phyloP scores from a whole-genome alignment of 2,113 vertebrate genomes.

The Atractosteus spatula region DNA sequence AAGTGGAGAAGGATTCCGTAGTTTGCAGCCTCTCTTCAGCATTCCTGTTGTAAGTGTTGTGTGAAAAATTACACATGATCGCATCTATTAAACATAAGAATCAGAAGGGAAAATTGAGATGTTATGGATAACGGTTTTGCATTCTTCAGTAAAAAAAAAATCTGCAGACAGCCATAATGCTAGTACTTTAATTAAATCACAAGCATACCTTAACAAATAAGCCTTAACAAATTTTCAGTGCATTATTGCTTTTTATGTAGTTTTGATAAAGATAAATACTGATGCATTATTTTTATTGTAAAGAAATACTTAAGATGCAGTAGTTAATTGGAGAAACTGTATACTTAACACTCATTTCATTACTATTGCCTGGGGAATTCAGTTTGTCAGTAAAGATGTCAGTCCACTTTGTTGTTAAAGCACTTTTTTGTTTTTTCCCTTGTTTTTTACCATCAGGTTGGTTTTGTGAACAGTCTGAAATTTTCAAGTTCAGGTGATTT shows the following conservation, averaged over 20 bases:
- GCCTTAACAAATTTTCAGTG: neutral
- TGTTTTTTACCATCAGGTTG: conserved; percentile 51
- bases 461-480: conserved; percentile 91
- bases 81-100: no score
- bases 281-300: neutral
- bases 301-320: neutral
- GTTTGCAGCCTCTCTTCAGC: conserved; percentile 74
- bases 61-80: neutral
- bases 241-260: neutral
- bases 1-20: conserved; percentile 76
- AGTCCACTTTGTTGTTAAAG: neutral
- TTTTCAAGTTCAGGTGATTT: conserved; percentile 86
- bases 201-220: no score
- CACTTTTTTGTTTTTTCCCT: neutral
- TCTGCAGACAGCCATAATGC: no score
- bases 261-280: neutral
- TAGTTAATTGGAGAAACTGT: neutral
- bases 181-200: no score
- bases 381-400: neutral
- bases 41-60: conserved; percentile 76
- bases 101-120: no score
- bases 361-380: neutral
- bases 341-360: neutral
- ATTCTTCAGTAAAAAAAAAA: no score
- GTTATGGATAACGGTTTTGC: no score